Conservation (phyloP, 2,888 invertebrate species). For the Strigamia crassipes region DNA sequence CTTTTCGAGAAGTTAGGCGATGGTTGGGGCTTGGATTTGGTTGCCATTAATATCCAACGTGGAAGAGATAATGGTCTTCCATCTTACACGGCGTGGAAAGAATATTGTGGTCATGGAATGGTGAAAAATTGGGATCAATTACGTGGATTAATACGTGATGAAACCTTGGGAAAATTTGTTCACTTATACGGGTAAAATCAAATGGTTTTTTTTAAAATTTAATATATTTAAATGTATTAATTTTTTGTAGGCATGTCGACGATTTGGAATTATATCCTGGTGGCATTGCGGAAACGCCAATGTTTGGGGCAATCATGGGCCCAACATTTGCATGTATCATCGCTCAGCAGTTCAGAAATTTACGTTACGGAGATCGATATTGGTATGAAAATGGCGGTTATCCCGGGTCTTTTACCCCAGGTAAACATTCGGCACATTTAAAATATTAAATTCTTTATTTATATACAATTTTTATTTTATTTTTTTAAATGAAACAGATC, state of each 20-base stretch:
- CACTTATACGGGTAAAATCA: slow-evolving; percentile 52
- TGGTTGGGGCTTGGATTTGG: slow-evolving; percentile 53
- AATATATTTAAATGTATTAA: not conserved
- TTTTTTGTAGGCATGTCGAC: slow-evolving; percentile 64
- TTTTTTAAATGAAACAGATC: slow-evolving; percentile 47
- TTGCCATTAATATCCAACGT: slow-evolving; percentile 53
- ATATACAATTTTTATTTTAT: not conserved
- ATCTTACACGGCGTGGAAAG: slow-evolving; percentile 53
- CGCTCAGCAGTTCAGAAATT: slow-evolving; percentile 79
- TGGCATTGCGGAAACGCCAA: slow-evolving; percentile 79
- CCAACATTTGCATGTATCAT: slow-evolving; percentile 84
- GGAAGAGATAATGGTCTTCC: slow-evolving; percentile 54
- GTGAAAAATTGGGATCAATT: slow-evolving; percentile 53
- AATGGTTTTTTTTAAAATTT: not conserved
- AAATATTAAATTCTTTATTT: not conserved
- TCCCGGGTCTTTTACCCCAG: slow-evolving; percentile 69
- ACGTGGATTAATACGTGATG: slow-evolving; percentile 53
- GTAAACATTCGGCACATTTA: slow-evolving; percentile 60
- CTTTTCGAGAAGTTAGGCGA: slow-evolving; percentile 52
- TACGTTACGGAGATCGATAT: slow-evolving; percentile 81
- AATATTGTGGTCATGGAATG: slow-evolving; percentile 52
- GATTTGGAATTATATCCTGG: slow-evolving; percentile 90
- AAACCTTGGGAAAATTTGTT: slow-evolving; percentile 51
- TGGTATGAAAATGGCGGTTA: slow-evolving; percentile 80
- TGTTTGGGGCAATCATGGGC: slow-evolving; percentile 75